Base-by-base conservation (phyloP, 2,113 vertebrate genomes). In the Pantherophis guttatus region DNA sequence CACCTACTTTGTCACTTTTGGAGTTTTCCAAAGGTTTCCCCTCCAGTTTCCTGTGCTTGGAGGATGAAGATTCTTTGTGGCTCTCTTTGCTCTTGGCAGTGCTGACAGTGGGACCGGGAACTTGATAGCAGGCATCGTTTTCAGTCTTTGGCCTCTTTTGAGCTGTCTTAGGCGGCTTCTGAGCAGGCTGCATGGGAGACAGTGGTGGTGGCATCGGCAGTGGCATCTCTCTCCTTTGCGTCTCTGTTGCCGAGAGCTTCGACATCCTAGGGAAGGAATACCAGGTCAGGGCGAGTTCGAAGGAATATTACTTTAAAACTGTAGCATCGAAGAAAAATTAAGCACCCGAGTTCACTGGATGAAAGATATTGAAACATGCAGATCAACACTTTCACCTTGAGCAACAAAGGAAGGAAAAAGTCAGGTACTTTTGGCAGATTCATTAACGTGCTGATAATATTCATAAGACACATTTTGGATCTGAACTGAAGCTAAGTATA, bases 21-120 rank as follows among this genome's bases (percentile, higher is more conserved):
- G 92, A 89, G 55, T 91, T 94, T 44, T 98, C 97, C 0, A 57
- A 17, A 21, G 89, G 92, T 92, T 97, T 98, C 89, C 91, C 97
- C 39, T 97, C 97, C 90, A 94, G 95, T 95, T 97, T 98, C 96
- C 96, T 98, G 97, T 98, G 98, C 97, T 98, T 99, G 94, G 94
- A 59, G n/a, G 88, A 0, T 15, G 96, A 90, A 39, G 94, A 94
- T 59, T 97, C 96, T 59, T 95, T 97, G 62, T 93, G 94, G 94
- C 6, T 87, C 13, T 95, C 97, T 86, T 93, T 96, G 94, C 92
- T 97, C 91, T 86, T 96, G 53, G 95, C 86, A 86, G 95, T 65
- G 57, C 96, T 95, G 91, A 95, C 91, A 93, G 95, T 96, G 54
- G 87, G 2, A 44, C 93, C 91, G 88, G 95, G 93, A 5, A 95